phyloP scores from a whole-genome alignment of 2,888 invertebrate genomes.

The Periphyllus acericola region DNA sequence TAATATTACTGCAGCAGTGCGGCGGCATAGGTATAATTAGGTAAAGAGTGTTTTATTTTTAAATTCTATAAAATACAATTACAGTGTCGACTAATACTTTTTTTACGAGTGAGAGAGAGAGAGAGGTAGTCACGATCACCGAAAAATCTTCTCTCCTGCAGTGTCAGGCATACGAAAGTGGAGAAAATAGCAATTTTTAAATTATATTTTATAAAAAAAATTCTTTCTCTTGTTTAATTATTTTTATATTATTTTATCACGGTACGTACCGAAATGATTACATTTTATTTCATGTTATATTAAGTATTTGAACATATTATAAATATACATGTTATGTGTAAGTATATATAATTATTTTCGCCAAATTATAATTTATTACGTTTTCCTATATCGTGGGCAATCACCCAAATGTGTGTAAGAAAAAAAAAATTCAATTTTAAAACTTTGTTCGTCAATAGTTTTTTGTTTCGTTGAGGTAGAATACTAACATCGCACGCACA shows the following conservation, averaged over 20 bases:
- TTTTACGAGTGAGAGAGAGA: neutral
- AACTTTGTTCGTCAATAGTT: neutral
- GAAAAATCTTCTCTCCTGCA: neutral
- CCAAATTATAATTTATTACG: neutral
- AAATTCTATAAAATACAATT: neutral
- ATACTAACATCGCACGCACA: neutral
- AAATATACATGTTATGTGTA: too few relatives aligned
- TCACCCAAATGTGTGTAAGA: too few relatives aligned
- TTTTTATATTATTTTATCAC: slow-evolving; percentile 6
- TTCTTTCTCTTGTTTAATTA: neutral
- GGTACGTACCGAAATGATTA: neutral
- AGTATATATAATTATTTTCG: neutral
- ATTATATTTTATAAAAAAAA: neutral
- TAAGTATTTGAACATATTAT: neutral
- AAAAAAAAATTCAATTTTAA: neutral
- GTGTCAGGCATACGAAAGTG: neutral
- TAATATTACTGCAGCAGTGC: too few relatives aligned
- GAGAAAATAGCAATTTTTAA: slow-evolving; percentile 2
- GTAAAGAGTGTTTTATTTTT: neutral
- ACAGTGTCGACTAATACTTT: neutral
- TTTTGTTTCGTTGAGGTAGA: neutral
- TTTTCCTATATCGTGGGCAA: too few relatives aligned
- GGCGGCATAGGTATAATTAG: neutral
- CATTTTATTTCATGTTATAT: neutral
- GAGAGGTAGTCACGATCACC: neutral